Conservation (phyloP, 2,888 invertebrate species). For the Ischnus inquisitorius region DNA sequence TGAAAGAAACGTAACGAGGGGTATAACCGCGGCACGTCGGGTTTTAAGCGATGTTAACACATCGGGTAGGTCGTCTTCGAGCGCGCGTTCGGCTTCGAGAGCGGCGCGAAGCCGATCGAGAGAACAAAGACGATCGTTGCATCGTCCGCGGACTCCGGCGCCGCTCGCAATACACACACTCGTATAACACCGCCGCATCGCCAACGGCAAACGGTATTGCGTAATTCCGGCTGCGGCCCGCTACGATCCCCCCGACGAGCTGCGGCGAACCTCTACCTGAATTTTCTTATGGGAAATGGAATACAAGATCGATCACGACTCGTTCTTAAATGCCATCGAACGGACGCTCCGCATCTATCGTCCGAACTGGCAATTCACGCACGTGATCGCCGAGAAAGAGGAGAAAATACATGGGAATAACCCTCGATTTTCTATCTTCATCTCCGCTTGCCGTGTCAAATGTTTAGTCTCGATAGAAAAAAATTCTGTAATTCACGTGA, state of each 20-base stretch:
- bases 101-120: slow-evolving; percentile 7
- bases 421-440: slow-evolving; percentile 50
- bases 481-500: too few species aligned
- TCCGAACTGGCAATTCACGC: not conserved
- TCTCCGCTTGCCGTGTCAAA: not conserved
- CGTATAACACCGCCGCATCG: not conserved
- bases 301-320: slow-evolving; percentile 38
- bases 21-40: not conserved
- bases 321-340: not conserved
- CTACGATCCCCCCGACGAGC: slow-evolving; percentile 3
- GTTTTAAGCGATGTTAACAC: not conserved
- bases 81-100: slow-evolving; percentile 3
- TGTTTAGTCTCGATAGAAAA: not conserved
- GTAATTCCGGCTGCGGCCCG: slow-evolving; percentile 48
- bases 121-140: slow-evolving; percentile 62
- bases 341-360: not conserved
- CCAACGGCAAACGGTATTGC: slow-evolving; percentile 52
- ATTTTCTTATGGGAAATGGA: slow-evolving; percentile 36
- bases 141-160: slow-evolving; percentile 36
- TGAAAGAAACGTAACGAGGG: not conserved
- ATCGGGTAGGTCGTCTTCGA: not conserved
- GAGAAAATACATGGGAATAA: slow-evolving; percentile 59
- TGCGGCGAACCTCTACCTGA: not conserved
- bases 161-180: slow-evolving; percentile 5
- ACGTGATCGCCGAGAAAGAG: slow-evolving; percentile 66